Base-by-base conservation (phyloP, 2,113 vertebrate species). In the Eudorcas thomsonii region DNA sequence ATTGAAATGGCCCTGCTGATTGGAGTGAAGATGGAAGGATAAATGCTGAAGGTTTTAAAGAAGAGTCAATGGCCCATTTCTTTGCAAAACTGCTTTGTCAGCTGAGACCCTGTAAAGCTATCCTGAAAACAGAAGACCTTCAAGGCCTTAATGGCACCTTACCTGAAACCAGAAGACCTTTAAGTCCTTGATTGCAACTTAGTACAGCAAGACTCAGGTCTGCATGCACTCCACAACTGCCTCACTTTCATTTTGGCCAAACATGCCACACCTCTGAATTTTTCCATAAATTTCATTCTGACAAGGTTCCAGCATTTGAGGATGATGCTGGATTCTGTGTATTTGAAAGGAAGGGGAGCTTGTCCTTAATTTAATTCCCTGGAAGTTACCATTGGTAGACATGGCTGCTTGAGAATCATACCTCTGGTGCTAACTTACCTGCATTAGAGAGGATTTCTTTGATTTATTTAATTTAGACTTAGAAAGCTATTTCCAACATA, bases 71-170 rank as follows among this genome's bases (percentile, higher is more conserved):
- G 39, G 7, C 28, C 99, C 99, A 98, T 99, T 98, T 99, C 99
- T 99, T 99, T 99, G 99, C 98, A 98, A 99, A 98, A 99, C 99
- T 99, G 99, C 99, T 99, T 99, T 99, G 99, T 99, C 98, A 98
- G 98, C 99, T 98, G 99, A 99, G 99, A 99, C 99, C 97, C 98
- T 99, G 92, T 99, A 99, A 97, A 99, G 99, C 17, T 99, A 99
- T 91, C 99, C 99, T 97, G 99, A 99, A 98, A 99, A 99, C 99
- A 99, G 99, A 98, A 99, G 98, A 99, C 98, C 89, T 99, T 99
- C 95, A 99, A 99, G 98, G 99, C 99, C 96, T 99, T 99, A 97
- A 99, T 99, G 88, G 99, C 99, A 94, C 99, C 99, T 97, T 99
- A 99, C 99, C 99, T 97, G 99, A 99, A 98, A 99, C 99, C 99